Evolutionary conservation across 2,797 vertebrate species (phyloP), one percentile per base, ranked within the genome.

Genomic region (Acridotheres tristis): DNA sequence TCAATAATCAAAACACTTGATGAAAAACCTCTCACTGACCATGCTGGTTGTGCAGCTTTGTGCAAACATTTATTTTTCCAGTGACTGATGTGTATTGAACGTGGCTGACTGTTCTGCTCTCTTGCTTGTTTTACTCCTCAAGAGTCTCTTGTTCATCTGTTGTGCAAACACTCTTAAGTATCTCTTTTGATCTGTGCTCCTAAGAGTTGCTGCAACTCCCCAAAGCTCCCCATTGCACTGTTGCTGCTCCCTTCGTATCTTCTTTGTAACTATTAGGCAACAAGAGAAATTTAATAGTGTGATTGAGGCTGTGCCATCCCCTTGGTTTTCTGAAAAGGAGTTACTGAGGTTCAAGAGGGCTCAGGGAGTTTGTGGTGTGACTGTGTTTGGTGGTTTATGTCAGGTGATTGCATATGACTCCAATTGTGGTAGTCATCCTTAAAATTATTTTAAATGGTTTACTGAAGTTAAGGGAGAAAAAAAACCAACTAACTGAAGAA

Each of bases 1-100:
- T 76, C 88, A 84, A 88, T 87, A 81, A 47, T 67, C 29, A 19
- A 82, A 93, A 84, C 67, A 61, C 23, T 36, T 22, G 34, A 77
- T 47, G 20, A 67, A 85, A 88, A 78, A 17, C 8, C 58, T 85
- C 47, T 54, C n/a, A 32, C 54, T 93, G 68, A 66, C 54, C 40
- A 59, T 50, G 61, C 50, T 84, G 73, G 73, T 68, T 85, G 66
- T 88, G 58, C 82, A 75, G 73, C 82, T 91, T 89, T 95, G 90
- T 88, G 66, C 81, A 96, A 95, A 94, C 89, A 94, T 94, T 96
- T 92, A 47, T 90, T 94, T 95, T 89, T 73, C 79, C 75, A 3
- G 26, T 27, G 36, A 50, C 4, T 86, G 79, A 67, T 79, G 50
- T 63, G 59, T 84, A 61, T 63, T 66, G 82, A 91, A 27, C 0